phyloP scores from a whole-genome alignment of 2,888 invertebrate genomes.

The Thumatha senex region DNA sequence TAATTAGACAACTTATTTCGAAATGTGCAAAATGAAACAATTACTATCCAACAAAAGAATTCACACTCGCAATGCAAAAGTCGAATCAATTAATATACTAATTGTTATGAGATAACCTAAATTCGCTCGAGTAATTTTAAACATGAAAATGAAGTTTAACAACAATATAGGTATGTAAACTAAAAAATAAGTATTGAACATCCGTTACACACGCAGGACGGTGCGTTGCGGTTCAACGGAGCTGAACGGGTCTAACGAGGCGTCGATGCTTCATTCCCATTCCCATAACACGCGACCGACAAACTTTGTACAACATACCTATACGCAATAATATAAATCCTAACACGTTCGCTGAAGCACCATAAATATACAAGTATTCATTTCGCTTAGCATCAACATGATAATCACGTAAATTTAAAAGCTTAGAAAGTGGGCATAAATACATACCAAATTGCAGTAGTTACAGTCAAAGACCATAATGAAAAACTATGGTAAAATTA shows the following conservation, averaged over 20 bases:
- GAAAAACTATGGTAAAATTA: slow-evolving; percentile 38
- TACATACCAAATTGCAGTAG: slow-evolving; percentile 32
- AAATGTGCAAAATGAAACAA: slow-evolving; percentile 40
- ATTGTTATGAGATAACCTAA: slow-evolving; percentile 53
- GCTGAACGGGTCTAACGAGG: slow-evolving; percentile 70
- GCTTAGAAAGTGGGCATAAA: slow-evolving; percentile 67
- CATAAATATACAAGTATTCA: slow-evolving; percentile 43
- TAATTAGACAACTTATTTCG: slow-evolving; percentile 34
- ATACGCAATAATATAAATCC: slow-evolving; percentile 20
- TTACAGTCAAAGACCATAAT: slow-evolving; percentile 40
- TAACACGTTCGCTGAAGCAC: slow-evolving; percentile 55
- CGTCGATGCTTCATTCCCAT: slow-evolving; percentile 45
- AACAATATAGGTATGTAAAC: slow-evolving; percentile 36
- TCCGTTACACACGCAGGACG: slow-evolving; percentile 75
- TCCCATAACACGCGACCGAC: slow-evolving; percentile 40
- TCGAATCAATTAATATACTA: slow-evolving; percentile 27
- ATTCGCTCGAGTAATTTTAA: slow-evolving; percentile 39
- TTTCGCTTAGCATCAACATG: slow-evolving; percentile 62
- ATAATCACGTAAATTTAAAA: slow-evolving; percentile 54
- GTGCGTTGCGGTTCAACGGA: slow-evolving; percentile 74
- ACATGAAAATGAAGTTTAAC: slow-evolving; percentile 32
- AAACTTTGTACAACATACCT: slow-evolving; percentile 30
- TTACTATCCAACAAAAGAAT: slow-evolving; percentile 47
- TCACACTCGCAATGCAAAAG: slow-evolving; percentile 64
- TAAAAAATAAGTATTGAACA: slow-evolving; percentile 60